Conservation (phyloP, 2,797 vertebrate genomes). For the Pangasius macronema region DNA sequence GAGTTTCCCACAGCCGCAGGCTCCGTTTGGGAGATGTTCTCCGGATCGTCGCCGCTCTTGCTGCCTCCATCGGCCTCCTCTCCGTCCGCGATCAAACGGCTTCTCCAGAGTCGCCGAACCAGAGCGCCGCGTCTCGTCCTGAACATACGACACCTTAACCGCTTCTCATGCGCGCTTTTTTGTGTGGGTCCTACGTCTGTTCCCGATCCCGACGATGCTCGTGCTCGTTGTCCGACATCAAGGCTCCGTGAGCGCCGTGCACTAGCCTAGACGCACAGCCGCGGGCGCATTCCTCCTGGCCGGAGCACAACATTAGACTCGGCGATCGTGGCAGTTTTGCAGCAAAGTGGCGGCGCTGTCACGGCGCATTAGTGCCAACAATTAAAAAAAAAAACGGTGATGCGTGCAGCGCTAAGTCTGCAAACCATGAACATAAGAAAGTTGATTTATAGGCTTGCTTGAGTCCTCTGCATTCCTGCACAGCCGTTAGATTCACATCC, state of each 20-base stretch:
- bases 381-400: slow-evolving; percentile 36
- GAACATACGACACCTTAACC: slow-evolving; percentile 93
- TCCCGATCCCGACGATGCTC: slow-evolving; percentile 54
- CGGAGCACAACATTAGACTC: slow-evolving; percentile 73
- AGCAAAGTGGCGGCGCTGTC: slow-evolving; percentile 59
- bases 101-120: slow-evolving; percentile 98
- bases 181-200: slow-evolving; percentile 60
- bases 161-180: slow-evolving; percentile 71
- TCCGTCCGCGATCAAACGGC: slow-evolving; percentile 86
- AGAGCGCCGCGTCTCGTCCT: slow-evolving; percentile 96
- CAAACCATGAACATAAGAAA: slow-evolving; percentile 45
- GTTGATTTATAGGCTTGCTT: slow-evolving; percentile 57
- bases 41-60: slow-evolving; percentile 74
- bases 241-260: slow-evolving; percentile 70
- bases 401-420: slow-evolving; percentile 42
- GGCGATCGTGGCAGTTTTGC: slow-evolving; percentile 57
- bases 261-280: slow-evolving; percentile 69
- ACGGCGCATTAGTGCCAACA: slow-evolving; percentile 39
- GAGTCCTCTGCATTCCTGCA: slow-evolving; percentile 23
- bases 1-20: slow-evolving; percentile 60
- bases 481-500: slow-evolving; percentile 30
- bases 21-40: slow-evolving; percentile 74
- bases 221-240: slow-evolving; percentile 66
- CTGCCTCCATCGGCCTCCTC: slow-evolving; percentile 78
- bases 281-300: slow-evolving; percentile 65